Percentiles rank a stretch among this genome's conserved stretches.
These are phyloP conservation scores for Hoplodrina blanda DNA, from an alignment of 2,888 invertebrate species.

Conservation along the genomic window DNA sequence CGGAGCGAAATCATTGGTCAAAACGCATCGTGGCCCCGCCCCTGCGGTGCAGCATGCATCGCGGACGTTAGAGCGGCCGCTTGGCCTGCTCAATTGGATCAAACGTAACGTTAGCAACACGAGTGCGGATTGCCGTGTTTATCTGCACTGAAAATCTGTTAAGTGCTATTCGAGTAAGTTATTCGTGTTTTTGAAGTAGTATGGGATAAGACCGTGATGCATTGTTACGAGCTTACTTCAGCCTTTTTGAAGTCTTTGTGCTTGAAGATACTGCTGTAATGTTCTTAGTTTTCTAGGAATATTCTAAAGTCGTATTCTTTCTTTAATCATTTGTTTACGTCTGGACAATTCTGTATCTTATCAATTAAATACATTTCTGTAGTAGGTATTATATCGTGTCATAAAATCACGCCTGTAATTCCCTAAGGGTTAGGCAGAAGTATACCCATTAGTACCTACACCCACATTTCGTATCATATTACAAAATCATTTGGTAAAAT, in stretches of 20 bases:
- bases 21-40: conserved; percentile 91
- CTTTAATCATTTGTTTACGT: background rate
- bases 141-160: conserved; percentile 61
- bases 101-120: conserved; percentile 82
- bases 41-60: conserved; percentile 76
- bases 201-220: conserved; percentile 50
- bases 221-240: conserved; percentile 40
- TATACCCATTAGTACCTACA: too few relatives aligned
- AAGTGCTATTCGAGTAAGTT: conserved; percentile 58
- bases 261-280: conserved; percentile 23
- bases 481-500: too few relatives aligned
- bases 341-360: background rate
- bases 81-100: conserved; percentile 82
- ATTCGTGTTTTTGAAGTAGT: conserved; percentile 61
- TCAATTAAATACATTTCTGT: background rate
- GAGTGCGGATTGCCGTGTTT: conserved; percentile 64
- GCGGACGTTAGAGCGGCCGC: conserved; percentile 78
- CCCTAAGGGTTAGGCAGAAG: too few relatives aligned
- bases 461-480: too few relatives aligned
- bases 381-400: too few relatives aligned
- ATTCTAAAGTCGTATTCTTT: background rate
- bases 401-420: too few relatives aligned
- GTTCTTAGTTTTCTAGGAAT: conserved; percentile 21
- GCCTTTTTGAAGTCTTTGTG: conserved; percentile 20
- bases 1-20: conserved; percentile 93